A percentile compares a stretch with the other conserved stretches of the same genome.
Evolutionary conservation across 2,888 invertebrate genomes (phyloP).

Genomic region (Scaptomyza cyrtandrae): DNA sequence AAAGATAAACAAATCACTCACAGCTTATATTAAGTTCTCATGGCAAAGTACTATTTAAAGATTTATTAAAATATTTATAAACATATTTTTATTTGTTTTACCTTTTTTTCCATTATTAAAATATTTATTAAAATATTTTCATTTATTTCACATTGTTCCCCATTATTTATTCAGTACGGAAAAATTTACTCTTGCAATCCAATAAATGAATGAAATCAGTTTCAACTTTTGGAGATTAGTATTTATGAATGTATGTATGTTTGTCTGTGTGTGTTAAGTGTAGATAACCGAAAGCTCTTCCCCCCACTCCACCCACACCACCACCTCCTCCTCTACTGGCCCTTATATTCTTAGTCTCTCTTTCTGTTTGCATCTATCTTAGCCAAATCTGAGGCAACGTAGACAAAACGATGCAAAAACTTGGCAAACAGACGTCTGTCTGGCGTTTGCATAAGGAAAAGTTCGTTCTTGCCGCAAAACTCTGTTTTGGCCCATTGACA

Average conservation of each 20-base stretch:
- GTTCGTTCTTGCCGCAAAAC: conserved; percentile 30
- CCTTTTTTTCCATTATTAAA: neutral
- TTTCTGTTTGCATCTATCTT: conserved; percentile 31
- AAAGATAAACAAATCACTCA: neutral
- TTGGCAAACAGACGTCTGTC: conserved; percentile 55
- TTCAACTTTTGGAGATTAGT: conserved; percentile 32
- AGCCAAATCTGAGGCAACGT: conserved; percentile 44
- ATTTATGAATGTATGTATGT: conserved; percentile 11
- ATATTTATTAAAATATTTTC: neutral
- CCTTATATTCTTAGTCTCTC: conserved; percentile 3
- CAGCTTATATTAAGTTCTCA: neutral
- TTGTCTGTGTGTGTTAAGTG: neutral
- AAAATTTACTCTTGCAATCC: conserved; percentile 15
- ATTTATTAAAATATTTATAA: too few species aligned
- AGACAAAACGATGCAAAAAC: conserved; percentile 55
- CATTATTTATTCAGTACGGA: neutral
- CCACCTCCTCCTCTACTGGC: neutral
- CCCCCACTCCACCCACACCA: neutral
- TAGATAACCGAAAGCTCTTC: conserved; percentile 36
- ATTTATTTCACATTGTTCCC: neutral
- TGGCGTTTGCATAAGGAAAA: conserved; percentile 22
- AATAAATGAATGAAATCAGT: conserved; percentile 36
- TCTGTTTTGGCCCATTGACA: conserved; percentile 74
- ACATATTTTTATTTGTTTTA: too few species aligned
- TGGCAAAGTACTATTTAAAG: too few species aligned